Base-by-base conservation (phyloP, 1,140 invertebrate species). In the Hylaeus volcanicus region DNA sequence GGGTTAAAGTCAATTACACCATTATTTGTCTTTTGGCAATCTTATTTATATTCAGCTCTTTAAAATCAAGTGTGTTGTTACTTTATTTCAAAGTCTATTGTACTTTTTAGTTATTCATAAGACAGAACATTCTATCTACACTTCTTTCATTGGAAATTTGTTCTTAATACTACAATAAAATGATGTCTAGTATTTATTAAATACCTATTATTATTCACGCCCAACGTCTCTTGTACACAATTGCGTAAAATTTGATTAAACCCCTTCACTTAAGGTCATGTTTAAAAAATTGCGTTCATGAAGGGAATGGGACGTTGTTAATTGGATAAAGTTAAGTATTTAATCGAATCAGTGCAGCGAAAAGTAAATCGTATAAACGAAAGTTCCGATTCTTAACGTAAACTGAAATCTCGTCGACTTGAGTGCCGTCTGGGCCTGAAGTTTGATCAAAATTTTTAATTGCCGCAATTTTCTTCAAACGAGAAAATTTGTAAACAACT, bases 341-440 rank as follows among this genome's bases (percentile, higher is more conserved):
- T 55, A 5, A 68, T 14, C 14, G 14, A 12, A 26, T 41, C 14
- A 14, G 61, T 14, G 5, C 11, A n/a, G 12, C 15, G 15, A 43
- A 26, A 55, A n/a, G 12, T 37, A n/a, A 65, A 66, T 43, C 12
- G 39, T 43, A 41, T 55, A 66, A 74, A 65, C 37, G 61, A 51
- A 69, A 77, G 53, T 77, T 48, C 1, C 43, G 26, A 70, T 77
- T 77, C 43, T 70, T 60, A 77, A 70, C 39, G 74, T 48, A 69
- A 70, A 77, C 51, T 43, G 74, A 45, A 77, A 70, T 68, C 64
- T 45, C 63, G 63, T 37, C 51, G 51, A 68, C 74, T 51, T n/a
- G n/a, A 66, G 9, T 39, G n/a, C 64, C 1, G 53, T 3, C 43
- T 45, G 5, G 12, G 1, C 51, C 37, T 12, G 41, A 8, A 60